Conservation (phyloP, 2,113 vertebrate species). For the Scatophagus argus region DNA sequence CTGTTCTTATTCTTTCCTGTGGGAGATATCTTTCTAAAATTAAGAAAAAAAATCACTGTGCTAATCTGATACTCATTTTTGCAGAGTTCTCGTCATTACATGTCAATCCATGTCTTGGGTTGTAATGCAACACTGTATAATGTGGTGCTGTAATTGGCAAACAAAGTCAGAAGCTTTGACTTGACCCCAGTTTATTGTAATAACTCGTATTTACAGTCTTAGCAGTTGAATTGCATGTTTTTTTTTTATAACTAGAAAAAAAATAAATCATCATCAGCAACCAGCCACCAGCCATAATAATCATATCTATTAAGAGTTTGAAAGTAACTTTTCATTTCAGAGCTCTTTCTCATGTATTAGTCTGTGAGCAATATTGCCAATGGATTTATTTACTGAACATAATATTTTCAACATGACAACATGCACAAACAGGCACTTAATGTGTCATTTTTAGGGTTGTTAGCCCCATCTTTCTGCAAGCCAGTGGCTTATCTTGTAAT, state of each 20-base stretch:
- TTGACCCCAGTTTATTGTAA: slow-evolving; percentile 5
- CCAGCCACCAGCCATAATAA: not conserved
- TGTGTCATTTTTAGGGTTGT: slow-evolving; percentile 39
- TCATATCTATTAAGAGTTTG: slow-evolving; percentile 6
- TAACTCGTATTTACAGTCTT: not conserved
- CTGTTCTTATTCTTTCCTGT: slow-evolving; percentile 42
- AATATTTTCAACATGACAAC: slow-evolving; percentile 29
- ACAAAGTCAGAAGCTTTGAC: slow-evolving; percentile 13
- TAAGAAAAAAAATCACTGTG: slow-evolving; percentile 23
- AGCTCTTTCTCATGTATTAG: not conserved
- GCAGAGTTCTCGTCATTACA: slow-evolving; percentile 5
- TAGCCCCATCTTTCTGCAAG: slow-evolving; percentile 30
- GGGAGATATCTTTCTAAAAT: slow-evolving; percentile 45
- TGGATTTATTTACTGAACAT: not conserved
- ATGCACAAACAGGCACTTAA: slow-evolving; percentile 29
- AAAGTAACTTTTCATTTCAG: slow-evolving; percentile 5
- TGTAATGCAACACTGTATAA: not conserved
- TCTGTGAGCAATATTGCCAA: slow-evolving; percentile 8
- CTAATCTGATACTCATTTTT: slow-evolving; percentile 38
- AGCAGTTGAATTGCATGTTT: not conserved
- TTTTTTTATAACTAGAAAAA: not conserved
- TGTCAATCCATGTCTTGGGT: slow-evolving; percentile 7
- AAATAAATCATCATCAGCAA: not conserved
- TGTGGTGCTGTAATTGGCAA: not conserved
- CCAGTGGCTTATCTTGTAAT: slow-evolving; percentile 40